Evolutionary conservation across 2,888 invertebrate genomes (phyloP).

Genomic region (Scaptomyza cyrtandrae): DNA sequence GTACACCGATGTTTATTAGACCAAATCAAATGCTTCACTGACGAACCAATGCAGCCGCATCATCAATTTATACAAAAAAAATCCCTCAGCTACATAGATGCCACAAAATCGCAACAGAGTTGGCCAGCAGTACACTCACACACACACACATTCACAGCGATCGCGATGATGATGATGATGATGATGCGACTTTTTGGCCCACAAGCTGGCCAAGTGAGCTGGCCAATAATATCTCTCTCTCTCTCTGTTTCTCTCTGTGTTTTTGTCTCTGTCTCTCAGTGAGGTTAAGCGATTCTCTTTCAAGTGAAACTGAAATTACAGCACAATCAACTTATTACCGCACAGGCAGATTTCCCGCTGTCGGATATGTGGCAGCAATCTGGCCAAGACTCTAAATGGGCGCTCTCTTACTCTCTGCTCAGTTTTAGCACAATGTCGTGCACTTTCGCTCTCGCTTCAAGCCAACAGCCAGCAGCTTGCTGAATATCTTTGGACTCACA

Average conservation of each 20-base stretch:
- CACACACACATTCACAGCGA: no score
- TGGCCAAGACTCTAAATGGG: neutral
- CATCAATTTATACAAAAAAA: slow-evolving; percentile 85
- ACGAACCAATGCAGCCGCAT: slow-evolving; percentile 83
- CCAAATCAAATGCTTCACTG: slow-evolving; percentile 85
- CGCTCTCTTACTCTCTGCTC: slow-evolving; percentile 8
- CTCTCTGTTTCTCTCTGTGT: neutral
- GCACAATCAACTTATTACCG: slow-evolving; percentile 82
- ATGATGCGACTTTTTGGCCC: slow-evolving; percentile 68
- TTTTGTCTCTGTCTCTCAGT: slow-evolving; percentile 9
- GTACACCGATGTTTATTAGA: slow-evolving; percentile 83
- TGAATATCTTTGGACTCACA: slow-evolving; percentile 34
- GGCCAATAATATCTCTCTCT: slow-evolving; percentile 62
- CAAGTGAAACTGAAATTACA: slow-evolving; percentile 81
- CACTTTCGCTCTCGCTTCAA: slow-evolving; percentile 74
- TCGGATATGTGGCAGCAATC: slow-evolving; percentile 63
- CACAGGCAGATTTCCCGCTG: slow-evolving; percentile 73
- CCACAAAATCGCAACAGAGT: slow-evolving; percentile 45
- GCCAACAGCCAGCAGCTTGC: slow-evolving; percentile 31
- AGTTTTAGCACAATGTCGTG: slow-evolving; percentile 67
- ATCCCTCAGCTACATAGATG: slow-evolving; percentile 59
- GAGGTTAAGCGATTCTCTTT: slow-evolving; percentile 49
- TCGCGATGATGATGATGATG: slow-evolving; percentile 42
- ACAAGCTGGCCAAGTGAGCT: slow-evolving; percentile 66
- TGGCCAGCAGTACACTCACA: slow-evolving; percentile 40